Evolutionary conservation across 92 coral and sea anemone genomes (phyloP), one percentile per base, ranked within the genome.

Genomic region (Epizoanthus illoricatus): DNA sequence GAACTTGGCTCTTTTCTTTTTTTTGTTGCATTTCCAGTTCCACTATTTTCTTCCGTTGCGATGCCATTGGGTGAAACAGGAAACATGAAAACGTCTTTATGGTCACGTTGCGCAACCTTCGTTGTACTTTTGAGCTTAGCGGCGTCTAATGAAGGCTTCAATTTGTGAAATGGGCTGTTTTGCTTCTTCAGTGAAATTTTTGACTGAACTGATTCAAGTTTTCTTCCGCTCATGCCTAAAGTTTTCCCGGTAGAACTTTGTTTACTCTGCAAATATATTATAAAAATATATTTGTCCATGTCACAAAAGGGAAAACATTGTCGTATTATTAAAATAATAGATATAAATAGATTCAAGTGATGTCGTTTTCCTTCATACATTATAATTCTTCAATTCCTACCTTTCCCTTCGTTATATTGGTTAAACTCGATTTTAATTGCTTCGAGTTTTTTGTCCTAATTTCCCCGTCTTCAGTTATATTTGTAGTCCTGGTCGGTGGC

Each of bases 121-220:
- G 39, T 49, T 4, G 41, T 13, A 18, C 4, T 57, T 28, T 74
- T 74, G 24, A 74, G 17, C 40, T 74, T 74, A 18, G 64, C 66
- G 4, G 80, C 80, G 36, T 57, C 80, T 43, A 74, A 39, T 21
- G 47, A 65, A 74, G 59, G 47, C 40, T 74, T 74, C 5, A 45
- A 56, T 74, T 74, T 74, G 41, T 47, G 36, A 12, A 74, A 74
- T 40, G 80, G 80, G 21, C 36, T 74, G 64, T 74, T 74, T 17
- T 45, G 23, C 5, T 56, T 74, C 65, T 57, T 74, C 23, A 52
- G 2, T 52, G 49, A 28, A 21, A 74, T 28, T 74, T 15, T 39
- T 45, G 21, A 36, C 16, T 40, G 57, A n/a, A 74, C 12, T 28
- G 43, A 74, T 39, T 56, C 59, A 43, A 17, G 49, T 28, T 15